Evolutionary conservation across 2,888 invertebrate genomes (phyloP), one percentile per base, ranked within the genome.

Genomic region (Oasisia sp.): DNA sequence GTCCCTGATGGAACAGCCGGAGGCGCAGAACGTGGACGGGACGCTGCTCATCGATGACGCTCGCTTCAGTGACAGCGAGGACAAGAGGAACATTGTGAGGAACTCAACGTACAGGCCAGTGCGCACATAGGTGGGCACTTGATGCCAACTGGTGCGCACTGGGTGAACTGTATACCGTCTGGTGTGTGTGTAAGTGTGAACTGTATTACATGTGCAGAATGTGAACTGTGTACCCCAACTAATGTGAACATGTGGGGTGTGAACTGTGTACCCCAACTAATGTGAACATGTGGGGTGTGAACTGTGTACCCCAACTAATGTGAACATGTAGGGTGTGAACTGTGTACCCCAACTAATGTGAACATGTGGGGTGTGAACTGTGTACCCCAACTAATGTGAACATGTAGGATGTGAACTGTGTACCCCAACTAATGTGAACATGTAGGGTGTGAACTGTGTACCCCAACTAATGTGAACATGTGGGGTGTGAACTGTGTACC

Each of bases 1-100:
- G 92, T 93, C 94, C 0, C 94, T 95, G 12, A 94, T 95, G 0
- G 95, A 95, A 14, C 92, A 92, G 11, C 94, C 94, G 89, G 94
- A 95, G 14, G 8, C 2, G 32, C 19, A 38, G 19, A 50, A 32
- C 12, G 91, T 94, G n/a, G 94, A 93, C 27, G 92, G 93, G 32
- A 45, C 44, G 14, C 91, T 91, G 11, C 91, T 91, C 12, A 45
- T 32, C n/a, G 50, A 50, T 45, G 91, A 91, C 50, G 45, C 74
- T 74, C 74, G n/a, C 74, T 74, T 74, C 74, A 74, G 74, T 27
- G 74, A 74, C 74, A 74, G 19, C 7, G 74, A 74, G 27, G 74
- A 74, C 74, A 74, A 74, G 74, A 74, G 74, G 27, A 74, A 19
- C 27, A 74, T 74, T 74, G 74, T 74, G 74, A 74, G 74, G 74